Evolutionary conservation across 2,888 invertebrate genomes (phyloP), one percentile per base, ranked within the genome.

Genomic region (Caenorhabditis wallacei): DNA sequence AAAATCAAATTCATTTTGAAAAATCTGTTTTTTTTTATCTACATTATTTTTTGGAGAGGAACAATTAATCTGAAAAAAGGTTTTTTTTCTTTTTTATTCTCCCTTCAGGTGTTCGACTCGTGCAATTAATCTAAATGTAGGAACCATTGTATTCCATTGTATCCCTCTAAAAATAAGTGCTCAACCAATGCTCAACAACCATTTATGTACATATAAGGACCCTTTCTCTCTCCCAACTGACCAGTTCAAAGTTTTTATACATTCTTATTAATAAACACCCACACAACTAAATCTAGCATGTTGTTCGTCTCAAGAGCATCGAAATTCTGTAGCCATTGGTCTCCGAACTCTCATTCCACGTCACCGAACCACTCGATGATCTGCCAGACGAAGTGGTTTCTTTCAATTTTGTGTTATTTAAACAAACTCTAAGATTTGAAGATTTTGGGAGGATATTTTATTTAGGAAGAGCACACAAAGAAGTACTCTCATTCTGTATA

Each of bases 321-420:
- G 30, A 40, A 40, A 13, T 48, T 48, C 46, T 48, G 46, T 48
- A 43, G 13, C 18, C 16, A 16, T 22, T 70, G 70, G 54, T 76
- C 76, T 76, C 51, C 76, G 68, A 68, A 66, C 75, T 51, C 40
- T 51, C 35, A 51, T 63, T 74, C 75, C 66, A 75, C 75, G 75
- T 76, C 76, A 68, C 43, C 76, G 40, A 61, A 54, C 66, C 68
- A 59, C 76, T 75, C 37, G 59, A 57, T 68, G 64, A 57, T 75
- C 66, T 68, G 56, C 72, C 63, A 48, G 18, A 18, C 2, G 46
- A n/a, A 18, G n/a, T 2, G 18, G 24, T 40, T 40, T 40, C 18
- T 18, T 76, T 57, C 43, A 76, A 68, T 76, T 68, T 76, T 76
- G 66, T 68, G 40, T 51, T 76, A 76, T 76, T 76, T 76, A 76